Evolutionary conservation across 2,797 vertebrate species (phyloP), one percentile per base, ranked within the genome.

Genomic region (Oreochromis mossambicus): DNA sequence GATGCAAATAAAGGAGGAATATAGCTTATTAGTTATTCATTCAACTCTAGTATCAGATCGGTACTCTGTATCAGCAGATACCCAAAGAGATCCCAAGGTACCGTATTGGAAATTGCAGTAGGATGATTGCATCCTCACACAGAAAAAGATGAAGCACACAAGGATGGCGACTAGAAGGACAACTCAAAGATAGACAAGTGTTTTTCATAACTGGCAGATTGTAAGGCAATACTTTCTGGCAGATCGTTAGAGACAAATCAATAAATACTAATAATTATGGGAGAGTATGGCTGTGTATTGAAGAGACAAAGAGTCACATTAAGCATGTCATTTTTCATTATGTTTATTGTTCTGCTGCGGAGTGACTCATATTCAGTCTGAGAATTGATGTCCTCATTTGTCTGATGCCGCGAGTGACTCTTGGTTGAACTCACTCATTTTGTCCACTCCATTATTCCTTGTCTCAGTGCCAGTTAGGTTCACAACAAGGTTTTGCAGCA

Each of bases 391-490:
- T 90, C 79, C 84, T 93, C 70, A 79, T 91, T 87, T 89, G 86
- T 93, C 86, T 91, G 77, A 78, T 77, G 75, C 58, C 54, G 81
- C 26, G 2, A 86, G 43, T 86, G 90, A 90, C 91, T 93, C 85
- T 63, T 83, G 77, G 78, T 87, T 95, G 91, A 91, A 92, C 92
- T 91, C 78, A 15, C 55, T 87, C 41, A 61, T 87, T 89, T 80
- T 32, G 61, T 80, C 83, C 86, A 84, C 89, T 86, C 82, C 85
- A 88, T 91, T 82, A 88, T 78, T 90, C 86, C 85, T 81, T 80
- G 86, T 91, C 87, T 90, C 87, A 78, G 78, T 87, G 88, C 81
- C 88, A 89, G 83, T 89, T 75, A 77, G 85, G 85, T 85, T 87
- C 84, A 84, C 85, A 91, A 88, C 56, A 92, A 91, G 85, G 90